Conservation (phyloP, 2,888 invertebrate species). For the Sarcophaga carnaria region DNA sequence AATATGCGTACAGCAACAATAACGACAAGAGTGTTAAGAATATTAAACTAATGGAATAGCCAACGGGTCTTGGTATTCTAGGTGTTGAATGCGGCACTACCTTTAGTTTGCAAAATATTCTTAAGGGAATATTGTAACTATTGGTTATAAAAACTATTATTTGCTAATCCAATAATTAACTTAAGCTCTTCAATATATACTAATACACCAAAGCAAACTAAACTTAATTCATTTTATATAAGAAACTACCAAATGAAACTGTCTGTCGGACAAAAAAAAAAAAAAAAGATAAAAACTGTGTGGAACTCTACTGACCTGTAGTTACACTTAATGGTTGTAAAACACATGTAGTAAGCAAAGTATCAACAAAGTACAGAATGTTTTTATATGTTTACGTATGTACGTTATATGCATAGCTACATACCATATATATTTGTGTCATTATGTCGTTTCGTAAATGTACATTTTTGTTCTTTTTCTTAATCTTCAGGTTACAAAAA, state of each 20-base stretch:
- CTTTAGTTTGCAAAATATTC: not conserved
- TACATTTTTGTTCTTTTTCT: not conserved
- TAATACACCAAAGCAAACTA: constrained; percentile 16
- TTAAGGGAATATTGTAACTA: constrained; percentile 9
- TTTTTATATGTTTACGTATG: constrained; percentile 1
- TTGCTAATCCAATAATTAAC: constrained; percentile 67
- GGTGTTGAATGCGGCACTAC: not conserved
- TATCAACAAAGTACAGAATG: constrained; percentile 3
- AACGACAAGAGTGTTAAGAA: constrained; percentile 24
- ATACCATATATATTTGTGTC: no score
- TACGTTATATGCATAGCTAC: not conserved
- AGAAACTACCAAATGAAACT: constrained; percentile 16
- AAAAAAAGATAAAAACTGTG: no score
- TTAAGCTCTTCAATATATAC: constrained; percentile 48
- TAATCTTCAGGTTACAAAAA: not conserved
- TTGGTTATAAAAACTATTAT: constrained; percentile 63
- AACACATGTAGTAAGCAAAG: not conserved
- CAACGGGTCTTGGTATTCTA: constrained; percentile 9
- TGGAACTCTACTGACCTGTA: constrained; percentile 59
- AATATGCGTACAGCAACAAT: constrained; percentile 52
- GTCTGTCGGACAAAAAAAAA: not conserved
- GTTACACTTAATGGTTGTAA: constrained; percentile 51
- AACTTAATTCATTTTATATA: constrained; percentile 18
- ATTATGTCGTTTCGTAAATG: no score
- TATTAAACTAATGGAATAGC: constrained; percentile 37